These are phyloP conservation scores for Pardalotus punctatus DNA, from an alignment of 2,113 vertebrate genomes.

Conservation along the genomic window DNA sequence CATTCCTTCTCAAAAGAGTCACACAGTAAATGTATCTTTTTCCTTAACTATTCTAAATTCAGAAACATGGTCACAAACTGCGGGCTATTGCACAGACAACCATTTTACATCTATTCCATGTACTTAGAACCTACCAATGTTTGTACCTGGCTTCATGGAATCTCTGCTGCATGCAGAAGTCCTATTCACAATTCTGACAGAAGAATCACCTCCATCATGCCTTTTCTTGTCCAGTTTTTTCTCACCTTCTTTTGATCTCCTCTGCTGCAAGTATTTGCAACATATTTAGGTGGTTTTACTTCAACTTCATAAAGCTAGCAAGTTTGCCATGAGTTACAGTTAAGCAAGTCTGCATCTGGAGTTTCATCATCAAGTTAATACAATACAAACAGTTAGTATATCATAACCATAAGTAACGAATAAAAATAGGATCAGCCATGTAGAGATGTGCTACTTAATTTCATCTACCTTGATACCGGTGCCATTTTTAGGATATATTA, in stretches of 20 bases:
- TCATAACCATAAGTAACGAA: background rate
- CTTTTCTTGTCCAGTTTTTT: constrained; percentile 51
- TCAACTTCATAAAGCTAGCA: background rate
- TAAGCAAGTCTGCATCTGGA: background rate
- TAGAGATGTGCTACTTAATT: background rate
- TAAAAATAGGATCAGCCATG: background rate
- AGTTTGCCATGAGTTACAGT: background rate
- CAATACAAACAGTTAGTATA: background rate
- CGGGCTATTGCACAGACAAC: background rate
- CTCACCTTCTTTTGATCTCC: constrained; percentile 31
- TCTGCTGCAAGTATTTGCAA: constrained; percentile 52
- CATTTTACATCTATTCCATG: rapidly evolving
- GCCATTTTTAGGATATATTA: background rate
- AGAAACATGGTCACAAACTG: background rate
- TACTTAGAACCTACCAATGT: background rate
- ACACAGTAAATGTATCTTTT: background rate
- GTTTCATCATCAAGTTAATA: background rate
- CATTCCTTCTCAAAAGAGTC: background rate
- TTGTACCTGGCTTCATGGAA: constrained; percentile 58
- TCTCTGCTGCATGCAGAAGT: background rate
- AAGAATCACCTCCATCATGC: background rate
- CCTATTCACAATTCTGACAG: background rate
- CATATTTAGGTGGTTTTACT: background rate
- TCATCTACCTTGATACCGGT: background rate
- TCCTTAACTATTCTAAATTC: background rate